Percentiles rank a stretch among this genome's conserved stretches.
Evolutionary conservation across 2,888 invertebrate species (phyloP).

Genomic region (Campoletis raptor): DNA sequence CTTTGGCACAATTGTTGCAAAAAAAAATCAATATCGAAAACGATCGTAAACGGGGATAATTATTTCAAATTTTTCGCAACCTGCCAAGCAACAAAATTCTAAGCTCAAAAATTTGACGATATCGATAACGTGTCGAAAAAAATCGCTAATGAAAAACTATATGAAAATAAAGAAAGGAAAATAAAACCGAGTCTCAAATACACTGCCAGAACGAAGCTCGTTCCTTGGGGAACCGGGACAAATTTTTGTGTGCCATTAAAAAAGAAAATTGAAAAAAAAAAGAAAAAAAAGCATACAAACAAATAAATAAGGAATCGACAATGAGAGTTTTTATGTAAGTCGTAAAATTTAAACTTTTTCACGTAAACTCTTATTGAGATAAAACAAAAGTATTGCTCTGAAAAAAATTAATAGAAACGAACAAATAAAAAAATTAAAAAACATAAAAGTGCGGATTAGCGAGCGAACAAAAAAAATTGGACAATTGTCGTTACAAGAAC

Average conservation of each 20-base stretch:
- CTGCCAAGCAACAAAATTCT: not conserved
- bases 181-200: not conserved
- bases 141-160: conserved; percentile 3
- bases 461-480: not conserved
- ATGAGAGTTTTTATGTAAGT: not conserved
- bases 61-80: conserved; percentile 1
- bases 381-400: not conserved
- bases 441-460: not conserved
- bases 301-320: not conserved
- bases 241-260: conserved; percentile 25
- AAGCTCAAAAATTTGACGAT: not conserved
- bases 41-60: not conserved
- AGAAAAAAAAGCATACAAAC: not conserved
- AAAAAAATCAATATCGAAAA: not conserved
- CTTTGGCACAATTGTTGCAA: not conserved
- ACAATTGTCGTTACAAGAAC: not conserved
- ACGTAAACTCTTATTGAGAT: not conserved
- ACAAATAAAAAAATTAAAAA: not conserved
- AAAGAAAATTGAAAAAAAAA: not conserved
- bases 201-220: conserved; percentile 16
- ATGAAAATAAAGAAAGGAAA: not conserved
- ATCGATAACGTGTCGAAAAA: conserved; percentile 1
- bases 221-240: conserved; percentile 3
- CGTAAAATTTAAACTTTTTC: not conserved
- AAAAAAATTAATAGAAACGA: not conserved